Conservation (phyloP, 2,113 vertebrate genomes). For the Xenopus borealis region DNA sequence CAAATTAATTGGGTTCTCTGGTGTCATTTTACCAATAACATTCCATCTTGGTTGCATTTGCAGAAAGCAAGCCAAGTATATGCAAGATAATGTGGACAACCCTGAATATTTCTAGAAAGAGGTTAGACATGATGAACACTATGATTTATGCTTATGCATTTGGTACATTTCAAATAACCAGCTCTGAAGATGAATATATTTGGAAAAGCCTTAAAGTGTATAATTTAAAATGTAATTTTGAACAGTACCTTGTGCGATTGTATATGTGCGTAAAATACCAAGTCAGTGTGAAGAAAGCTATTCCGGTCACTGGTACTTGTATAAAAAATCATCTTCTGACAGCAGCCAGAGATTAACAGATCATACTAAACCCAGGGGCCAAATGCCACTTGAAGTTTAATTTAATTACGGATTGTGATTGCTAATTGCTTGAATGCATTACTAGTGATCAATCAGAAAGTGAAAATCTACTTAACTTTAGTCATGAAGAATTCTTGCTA, state of each 20-base stretch:
- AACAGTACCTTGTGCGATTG: slow-evolving; percentile 11
- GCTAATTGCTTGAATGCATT: too few relatives aligned
- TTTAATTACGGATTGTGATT: neutral
- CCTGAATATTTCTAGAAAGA: too few relatives aligned
- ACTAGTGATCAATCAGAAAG: too few relatives aligned
- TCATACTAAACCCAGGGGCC: neutral
- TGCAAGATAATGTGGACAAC: too few relatives aligned
- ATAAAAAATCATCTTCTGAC: neutral
- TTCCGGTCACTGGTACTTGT: slow-evolving; percentile 36
- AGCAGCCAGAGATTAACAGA: neutral
- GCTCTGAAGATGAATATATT: slow-evolving; percentile 9
- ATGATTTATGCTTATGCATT: neutral
- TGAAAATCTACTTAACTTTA: too few relatives aligned
- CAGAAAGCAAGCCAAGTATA: too few relatives aligned
- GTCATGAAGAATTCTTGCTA: too few relatives aligned
- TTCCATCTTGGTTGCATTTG: too few relatives aligned
- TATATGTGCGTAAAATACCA: neutral
- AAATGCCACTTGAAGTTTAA: neutral
- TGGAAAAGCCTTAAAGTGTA: neutral
- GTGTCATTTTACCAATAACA: too few relatives aligned
- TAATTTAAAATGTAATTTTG: slow-evolving; percentile 1
- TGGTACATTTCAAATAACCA: neutral
- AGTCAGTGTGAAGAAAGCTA: neutral
- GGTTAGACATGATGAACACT: neutral
- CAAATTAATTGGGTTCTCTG: too few relatives aligned